Percentiles rank a stretch among this genome's conserved stretches.
Evolutionary conservation across 2,888 invertebrate genomes (phyloP).

Genomic region (Osedax frankpressi): DNA sequence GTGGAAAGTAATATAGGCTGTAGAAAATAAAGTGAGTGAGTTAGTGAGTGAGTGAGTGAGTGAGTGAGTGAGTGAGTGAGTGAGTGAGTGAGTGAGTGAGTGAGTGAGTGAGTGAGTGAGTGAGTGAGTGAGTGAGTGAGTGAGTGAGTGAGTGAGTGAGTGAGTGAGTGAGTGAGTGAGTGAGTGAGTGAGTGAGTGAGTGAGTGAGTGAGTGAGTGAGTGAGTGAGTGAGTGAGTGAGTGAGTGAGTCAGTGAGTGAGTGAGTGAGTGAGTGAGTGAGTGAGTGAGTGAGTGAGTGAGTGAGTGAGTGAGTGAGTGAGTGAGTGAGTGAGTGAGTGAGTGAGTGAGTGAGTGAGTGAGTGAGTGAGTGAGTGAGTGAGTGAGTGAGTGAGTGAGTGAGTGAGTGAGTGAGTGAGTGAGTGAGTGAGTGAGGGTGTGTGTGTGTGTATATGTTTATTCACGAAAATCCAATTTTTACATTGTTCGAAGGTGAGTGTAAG

Average conservation of each 20-base stretch:
- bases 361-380: background rate
- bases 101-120: background rate
- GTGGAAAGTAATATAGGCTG: no score
- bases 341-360: constrained; percentile 4
- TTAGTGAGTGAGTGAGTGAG: no score
- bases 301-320: background rate
- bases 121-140: background rate
- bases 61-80: constrained; percentile 1
- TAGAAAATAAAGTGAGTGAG: no score
- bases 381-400: background rate
- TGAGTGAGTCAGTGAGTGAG: background rate
- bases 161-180: background rate
- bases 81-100: constrained; percentile 1
- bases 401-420: background rate
- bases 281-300: background rate
- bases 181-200: background rate
- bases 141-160: background rate
- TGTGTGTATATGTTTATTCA: no score
- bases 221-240: background rate
- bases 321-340: background rate
- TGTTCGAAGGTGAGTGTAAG: no score
- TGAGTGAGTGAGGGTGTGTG: no score
- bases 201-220: background rate
- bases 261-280: background rate
- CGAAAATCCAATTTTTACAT: no score